Evolutionary conservation across 2,888 invertebrate species (phyloP).

Genomic region (Odontocolon sp.): DNA sequence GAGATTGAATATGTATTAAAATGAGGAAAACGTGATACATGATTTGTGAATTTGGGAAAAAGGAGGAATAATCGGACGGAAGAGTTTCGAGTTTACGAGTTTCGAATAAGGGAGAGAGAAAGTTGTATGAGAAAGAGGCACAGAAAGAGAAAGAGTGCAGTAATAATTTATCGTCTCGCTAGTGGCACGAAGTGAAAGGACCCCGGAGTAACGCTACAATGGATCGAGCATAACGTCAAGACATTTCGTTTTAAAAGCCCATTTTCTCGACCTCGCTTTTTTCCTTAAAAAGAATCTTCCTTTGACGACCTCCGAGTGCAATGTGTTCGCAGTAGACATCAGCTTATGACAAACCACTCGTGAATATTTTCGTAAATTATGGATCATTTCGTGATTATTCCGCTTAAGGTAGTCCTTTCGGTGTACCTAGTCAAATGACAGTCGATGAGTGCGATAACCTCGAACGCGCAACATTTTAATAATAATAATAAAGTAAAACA

Average conservation of each 20-base stretch:
- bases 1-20: no score
- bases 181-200: conserved; percentile 61
- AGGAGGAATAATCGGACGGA: background rate
- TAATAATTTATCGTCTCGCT: conserved; percentile 62
- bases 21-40: no score
- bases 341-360: no score
- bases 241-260: conserved; percentile 17
- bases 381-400: no score
- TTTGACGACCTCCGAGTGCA: background rate
- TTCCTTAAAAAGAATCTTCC: conserved; percentile 17
- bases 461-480: no score
- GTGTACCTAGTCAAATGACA: no score
- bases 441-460: no score
- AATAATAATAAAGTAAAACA: no score
- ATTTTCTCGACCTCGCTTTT: background rate
- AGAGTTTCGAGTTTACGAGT: conserved; percentile 3
- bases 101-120: conserved; percentile 30
- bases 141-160: conserved; percentile 44
- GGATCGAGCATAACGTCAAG: conserved; percentile 44
- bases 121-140: conserved; percentile 38
- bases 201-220: conserved; percentile 56
- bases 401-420: no score
- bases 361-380: no score
- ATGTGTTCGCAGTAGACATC: conserved; percentile 44
- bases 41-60: background rate